A percentile compares a stretch with the other conserved stretches of the same genome.
phyloP scores from a whole-genome alignment of 2,113 vertebrate genomes.

The Zapus hudsonius region DNA sequence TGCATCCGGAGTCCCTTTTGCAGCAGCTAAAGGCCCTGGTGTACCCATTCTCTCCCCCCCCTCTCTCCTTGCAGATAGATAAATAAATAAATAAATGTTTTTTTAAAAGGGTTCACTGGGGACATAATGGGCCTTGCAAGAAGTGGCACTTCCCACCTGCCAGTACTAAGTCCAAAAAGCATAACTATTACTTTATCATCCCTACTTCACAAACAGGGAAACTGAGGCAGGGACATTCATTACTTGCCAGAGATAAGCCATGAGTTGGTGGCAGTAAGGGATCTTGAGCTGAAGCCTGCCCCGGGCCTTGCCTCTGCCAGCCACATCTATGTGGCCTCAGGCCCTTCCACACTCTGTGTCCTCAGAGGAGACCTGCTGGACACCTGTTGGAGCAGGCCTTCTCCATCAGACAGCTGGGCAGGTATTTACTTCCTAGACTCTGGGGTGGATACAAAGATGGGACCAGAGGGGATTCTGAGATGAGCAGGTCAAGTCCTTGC shows the following conservation, averaged over 20 bases:
- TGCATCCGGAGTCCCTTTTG: no score
- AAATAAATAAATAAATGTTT: no score
- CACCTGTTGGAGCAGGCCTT: not conserved
- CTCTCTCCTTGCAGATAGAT: no score
- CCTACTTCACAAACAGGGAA: conserved; percentile 23
- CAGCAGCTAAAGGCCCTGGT: no score
- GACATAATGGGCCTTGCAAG: not conserved
- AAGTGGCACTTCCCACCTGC: not conserved
- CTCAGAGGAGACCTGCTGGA: not conserved
- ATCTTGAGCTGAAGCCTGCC: not conserved
- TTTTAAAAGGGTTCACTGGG: not conserved
- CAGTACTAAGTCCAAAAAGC: not conserved
- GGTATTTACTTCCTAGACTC: not conserved
- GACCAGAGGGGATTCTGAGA: not conserved
- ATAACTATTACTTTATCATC: not conserved
- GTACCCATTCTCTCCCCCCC: no score
- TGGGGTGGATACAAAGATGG: not conserved
- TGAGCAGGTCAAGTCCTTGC: not conserved
- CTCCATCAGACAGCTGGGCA: not conserved
- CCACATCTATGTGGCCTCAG: not conserved
- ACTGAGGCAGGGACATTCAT: not conserved
- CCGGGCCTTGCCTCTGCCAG: not conserved
- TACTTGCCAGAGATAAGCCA: not conserved
- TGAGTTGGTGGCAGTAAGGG: not conserved
- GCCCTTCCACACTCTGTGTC: not conserved